Base-by-base conservation (phyloP, 2,797 vertebrate species). In the Lagocephalus sceleratus region DNA sequence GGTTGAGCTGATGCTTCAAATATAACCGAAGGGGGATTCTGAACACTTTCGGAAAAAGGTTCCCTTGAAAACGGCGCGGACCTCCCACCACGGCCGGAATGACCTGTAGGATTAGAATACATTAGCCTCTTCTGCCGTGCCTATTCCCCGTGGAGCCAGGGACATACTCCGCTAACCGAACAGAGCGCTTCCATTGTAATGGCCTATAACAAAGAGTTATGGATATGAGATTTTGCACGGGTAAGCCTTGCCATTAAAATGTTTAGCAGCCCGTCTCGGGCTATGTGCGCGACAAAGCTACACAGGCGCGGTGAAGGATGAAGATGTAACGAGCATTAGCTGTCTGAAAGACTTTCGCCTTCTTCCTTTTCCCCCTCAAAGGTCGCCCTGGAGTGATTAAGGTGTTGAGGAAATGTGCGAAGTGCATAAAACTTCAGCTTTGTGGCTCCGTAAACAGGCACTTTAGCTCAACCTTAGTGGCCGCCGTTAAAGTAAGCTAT, bases 161-260 rank as follows among this genome's bases (percentile, higher is more conserved):
- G 68, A 47, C 65, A 65, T 60, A 65, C 70, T 76, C 79, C 78
- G 63, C 72, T 60, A 61, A 75, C 61, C 62, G 76, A 80, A 76
- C 68, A 16, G 59, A 84, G 59, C 63, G 57, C 62, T 77, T 87
- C 50, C 61, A 79, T 74, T 80, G 74, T 83, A 85, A 86, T 80
- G 74, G 83, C 63, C 83, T 73, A 77, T 86, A 84, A 85, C 77
- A 85, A 79, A 85, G 85, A 87, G 63, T 85, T 86, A 86, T 86
- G 81, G 78, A 85, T 87, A 84, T 85, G 74, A 84, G 82, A 84
- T 83, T 73, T 85, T 75, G 71, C 53, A 59, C 22, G 60, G 79
- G 85, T 82, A 83, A 73, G 66, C 66, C 57, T 60, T 68, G 69
- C 72, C 66, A 82, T 83, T 84, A 82, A 81, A 83, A 45, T 61